A percentile compares a stretch with the other conserved stretches of the same genome.
Evolutionary conservation across 1,140 invertebrate genomes (phyloP).

Genomic region (Cyrtorhinus lividipennis): DNA sequence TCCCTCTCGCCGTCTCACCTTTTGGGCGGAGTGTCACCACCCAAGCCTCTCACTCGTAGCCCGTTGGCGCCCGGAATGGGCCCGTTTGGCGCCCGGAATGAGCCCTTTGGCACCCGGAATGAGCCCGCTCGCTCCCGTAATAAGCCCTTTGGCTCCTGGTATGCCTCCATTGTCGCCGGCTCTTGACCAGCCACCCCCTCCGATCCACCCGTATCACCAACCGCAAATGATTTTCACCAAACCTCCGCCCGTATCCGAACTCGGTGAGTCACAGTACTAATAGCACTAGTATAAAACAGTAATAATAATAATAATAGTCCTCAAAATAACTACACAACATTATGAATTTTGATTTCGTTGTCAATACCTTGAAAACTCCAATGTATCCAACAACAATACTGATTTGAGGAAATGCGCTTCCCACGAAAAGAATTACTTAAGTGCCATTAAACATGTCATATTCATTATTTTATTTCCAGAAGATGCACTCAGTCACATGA

Average conservation of each 20-base stretch:
- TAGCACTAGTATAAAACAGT: too few species aligned
- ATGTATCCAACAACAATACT: neutral
- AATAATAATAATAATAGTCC: too few species aligned
- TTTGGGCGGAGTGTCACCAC: too few species aligned
- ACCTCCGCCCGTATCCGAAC: neutral
- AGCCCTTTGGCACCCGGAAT: neutral
- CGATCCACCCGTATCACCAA: neutral
- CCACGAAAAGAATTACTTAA: too few species aligned
- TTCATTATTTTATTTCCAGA: neutral
- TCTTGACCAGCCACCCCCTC: neutral
- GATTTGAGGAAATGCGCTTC: too few species aligned
- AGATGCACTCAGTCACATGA: slow-evolving; percentile 13
- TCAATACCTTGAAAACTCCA: too few species aligned
- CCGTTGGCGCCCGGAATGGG: neutral
- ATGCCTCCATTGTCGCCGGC: neutral
- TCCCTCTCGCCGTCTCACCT: too few species aligned
- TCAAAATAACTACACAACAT: too few species aligned
- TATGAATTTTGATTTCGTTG: too few species aligned
- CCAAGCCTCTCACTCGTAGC: too few species aligned
- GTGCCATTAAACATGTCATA: neutral
- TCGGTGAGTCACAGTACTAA: too few species aligned
- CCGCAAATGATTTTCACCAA: neutral
- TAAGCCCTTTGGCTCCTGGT: neutral
- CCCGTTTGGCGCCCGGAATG: too few species aligned
- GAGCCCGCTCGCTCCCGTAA: neutral